Conservation (phyloP, 2,888 invertebrate genomes). For the Creontiades dilutus region DNA sequence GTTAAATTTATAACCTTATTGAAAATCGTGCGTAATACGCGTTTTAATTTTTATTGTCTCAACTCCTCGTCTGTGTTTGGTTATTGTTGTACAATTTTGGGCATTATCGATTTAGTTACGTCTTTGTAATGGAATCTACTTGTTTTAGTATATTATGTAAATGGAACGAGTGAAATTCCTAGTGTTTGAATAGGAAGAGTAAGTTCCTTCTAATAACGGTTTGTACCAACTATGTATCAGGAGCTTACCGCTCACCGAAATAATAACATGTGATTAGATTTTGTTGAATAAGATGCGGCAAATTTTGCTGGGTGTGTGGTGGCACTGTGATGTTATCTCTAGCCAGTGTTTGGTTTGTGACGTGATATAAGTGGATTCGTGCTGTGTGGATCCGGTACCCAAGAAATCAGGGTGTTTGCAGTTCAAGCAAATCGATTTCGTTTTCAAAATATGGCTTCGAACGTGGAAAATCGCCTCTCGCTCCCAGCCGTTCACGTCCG, state of each 20-base stretch:
- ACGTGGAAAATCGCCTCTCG: conserved; percentile 7
- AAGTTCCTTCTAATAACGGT: too few relatives aligned
- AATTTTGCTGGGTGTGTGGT: conserved; percentile 53
- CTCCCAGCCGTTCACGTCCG: conserved; percentile 25
- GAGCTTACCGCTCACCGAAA: neutral
- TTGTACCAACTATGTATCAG: conserved; percentile 1
- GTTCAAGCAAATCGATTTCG: neutral
- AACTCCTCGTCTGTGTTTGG: too few relatives aligned
- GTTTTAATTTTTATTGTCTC: too few relatives aligned
- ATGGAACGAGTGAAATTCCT: too few relatives aligned
- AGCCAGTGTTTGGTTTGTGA: conserved; percentile 26
- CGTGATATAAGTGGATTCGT: conserved; percentile 32
- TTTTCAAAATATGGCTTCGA: conserved; percentile 19
- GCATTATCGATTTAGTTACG: neutral
- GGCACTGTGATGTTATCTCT: conserved; percentile 40
- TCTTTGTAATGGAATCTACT: neutral
- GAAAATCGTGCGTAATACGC: too few relatives aligned
- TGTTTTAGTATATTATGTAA: conserved; percentile 58
- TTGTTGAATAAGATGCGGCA: neutral
- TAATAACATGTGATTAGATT: too few relatives aligned
- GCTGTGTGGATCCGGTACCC: conserved; percentile 32
- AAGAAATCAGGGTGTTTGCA: neutral
- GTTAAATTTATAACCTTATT: too few relatives aligned
- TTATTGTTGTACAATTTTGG: too few relatives aligned
- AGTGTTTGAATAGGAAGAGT: too few relatives aligned